phyloP scores from a whole-genome alignment of 2,797 vertebrate species.

The Dendrocincla fuliginosa region DNA sequence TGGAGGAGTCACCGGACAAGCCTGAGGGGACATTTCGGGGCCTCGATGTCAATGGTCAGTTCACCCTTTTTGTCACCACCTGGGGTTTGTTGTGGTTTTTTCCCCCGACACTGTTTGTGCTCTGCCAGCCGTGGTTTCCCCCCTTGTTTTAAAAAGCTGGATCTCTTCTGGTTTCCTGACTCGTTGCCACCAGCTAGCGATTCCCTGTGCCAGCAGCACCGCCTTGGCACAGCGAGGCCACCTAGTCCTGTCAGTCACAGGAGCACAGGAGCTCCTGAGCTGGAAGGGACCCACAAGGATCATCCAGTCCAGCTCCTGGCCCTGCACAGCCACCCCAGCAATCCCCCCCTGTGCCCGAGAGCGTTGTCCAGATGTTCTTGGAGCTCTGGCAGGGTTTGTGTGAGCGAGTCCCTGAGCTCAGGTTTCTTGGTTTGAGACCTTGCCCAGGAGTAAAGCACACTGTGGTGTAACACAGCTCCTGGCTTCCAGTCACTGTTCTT shows the following conservation, averaged over 20 bases:
- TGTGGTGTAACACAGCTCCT: background rate
- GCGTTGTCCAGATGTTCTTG: background rate
- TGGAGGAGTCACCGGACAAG: conserved; percentile 77
- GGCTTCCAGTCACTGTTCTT: background rate
- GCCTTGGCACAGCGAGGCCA: fast-evolving
- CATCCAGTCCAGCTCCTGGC: background rate
- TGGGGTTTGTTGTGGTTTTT: background rate
- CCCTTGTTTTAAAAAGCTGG: background rate
- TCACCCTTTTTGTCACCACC: background rate
- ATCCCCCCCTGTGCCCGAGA: background rate
- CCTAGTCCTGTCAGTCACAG: background rate
- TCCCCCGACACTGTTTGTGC: background rate
- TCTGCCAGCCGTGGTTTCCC: background rate
- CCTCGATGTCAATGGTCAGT: conserved; percentile 86
- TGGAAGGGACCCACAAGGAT: background rate
- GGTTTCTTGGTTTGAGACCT: background rate
- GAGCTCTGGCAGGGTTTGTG: background rate
- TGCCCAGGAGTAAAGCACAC: fast-evolving
- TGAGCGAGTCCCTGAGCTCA: background rate
- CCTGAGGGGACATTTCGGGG: conserved; percentile 75
- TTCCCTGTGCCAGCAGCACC: background rate
- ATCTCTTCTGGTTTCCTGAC: background rate
- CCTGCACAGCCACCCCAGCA: background rate
- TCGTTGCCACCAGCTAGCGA: background rate
- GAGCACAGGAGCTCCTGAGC: background rate